Evolutionary conservation across 2,888 invertebrate genomes (phyloP).

Genomic region (Azorinus chamasolen): DNA sequence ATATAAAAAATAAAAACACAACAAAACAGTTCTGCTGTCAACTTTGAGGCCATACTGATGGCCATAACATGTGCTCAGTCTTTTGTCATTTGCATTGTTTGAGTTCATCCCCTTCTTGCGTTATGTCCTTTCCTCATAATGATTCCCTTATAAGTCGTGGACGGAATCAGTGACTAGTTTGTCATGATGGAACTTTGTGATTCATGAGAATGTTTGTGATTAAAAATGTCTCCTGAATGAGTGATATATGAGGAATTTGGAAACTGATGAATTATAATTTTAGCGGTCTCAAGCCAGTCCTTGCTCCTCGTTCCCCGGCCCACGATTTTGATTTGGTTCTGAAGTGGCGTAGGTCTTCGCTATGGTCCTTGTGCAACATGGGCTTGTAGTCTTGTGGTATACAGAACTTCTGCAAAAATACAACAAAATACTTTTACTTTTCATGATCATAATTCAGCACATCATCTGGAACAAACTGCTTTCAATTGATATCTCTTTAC

Average conservation of each 20-base stretch:
- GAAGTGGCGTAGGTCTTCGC: constrained; percentile 91
- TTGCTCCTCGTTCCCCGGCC: constrained; percentile 72
- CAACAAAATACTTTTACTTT: too few relatives aligned
- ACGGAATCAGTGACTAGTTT: constrained; percentile 19
- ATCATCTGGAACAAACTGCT: too few relatives aligned
- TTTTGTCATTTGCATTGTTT: too few relatives aligned
- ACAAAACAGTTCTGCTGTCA: too few relatives aligned
- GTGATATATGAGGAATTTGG: neutral
- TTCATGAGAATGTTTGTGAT: neutral
- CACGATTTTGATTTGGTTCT: constrained; percentile 92
- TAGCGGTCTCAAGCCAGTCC: constrained; percentile 77
- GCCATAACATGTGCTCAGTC: too few relatives aligned
- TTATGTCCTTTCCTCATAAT: too few relatives aligned
- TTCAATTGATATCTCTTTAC: too few relatives aligned
- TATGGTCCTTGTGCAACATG: constrained; percentile 94
- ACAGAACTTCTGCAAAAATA: constrained; percentile 88
- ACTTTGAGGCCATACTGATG: too few relatives aligned
- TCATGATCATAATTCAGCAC: too few relatives aligned
- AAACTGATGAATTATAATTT: constrained; percentile 69
- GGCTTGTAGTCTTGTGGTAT: constrained; percentile 92
- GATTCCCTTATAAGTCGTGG: neutral
- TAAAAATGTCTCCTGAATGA: neutral
- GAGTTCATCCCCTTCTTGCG: too few relatives aligned
- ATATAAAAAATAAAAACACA: too few relatives aligned
- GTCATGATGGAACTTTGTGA: neutral